phyloP scores from a whole-genome alignment of 2,888 invertebrate genomes.

The Tipula helvola region DNA sequence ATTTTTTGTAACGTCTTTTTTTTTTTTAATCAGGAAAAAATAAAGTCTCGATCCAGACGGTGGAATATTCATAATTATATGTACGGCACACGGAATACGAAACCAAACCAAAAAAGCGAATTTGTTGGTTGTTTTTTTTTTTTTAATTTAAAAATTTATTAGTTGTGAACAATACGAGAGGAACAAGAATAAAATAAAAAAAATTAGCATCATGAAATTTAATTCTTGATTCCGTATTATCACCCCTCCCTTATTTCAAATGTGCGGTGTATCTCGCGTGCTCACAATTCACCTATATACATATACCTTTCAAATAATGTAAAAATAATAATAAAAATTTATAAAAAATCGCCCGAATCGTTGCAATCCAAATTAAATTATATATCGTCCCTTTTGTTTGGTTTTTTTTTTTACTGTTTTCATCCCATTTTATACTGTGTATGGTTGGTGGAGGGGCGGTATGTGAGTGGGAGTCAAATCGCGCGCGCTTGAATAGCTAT shows the following conservation, averaged over 20 bases:
- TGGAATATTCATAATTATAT: neutral
- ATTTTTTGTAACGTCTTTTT: neutral
- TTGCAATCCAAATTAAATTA: neutral
- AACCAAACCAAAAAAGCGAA: neutral
- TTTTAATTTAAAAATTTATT: neutral
- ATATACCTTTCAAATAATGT: neutral
- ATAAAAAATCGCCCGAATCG: neutral
- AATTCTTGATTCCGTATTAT: neutral
- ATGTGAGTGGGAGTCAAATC: neutral
- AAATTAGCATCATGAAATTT: neutral
- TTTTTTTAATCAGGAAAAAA: neutral
- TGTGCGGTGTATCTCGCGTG: neutral
- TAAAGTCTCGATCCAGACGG: neutral
- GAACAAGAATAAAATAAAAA: neutral
- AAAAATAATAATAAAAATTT: neutral
- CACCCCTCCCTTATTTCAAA: neutral
- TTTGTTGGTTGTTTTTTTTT: neutral
- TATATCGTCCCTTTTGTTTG: neutral
- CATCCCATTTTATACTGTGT: neutral
- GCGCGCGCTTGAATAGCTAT: neutral
- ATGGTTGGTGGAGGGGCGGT: neutral
- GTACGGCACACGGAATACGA: neutral
- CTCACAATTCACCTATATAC: neutral
- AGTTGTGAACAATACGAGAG: neutral
- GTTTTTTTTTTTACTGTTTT: neutral